Evolutionary conservation across 2,113 vertebrate species (phyloP).

Genomic region (Micronycteris hirsuta): DNA sequence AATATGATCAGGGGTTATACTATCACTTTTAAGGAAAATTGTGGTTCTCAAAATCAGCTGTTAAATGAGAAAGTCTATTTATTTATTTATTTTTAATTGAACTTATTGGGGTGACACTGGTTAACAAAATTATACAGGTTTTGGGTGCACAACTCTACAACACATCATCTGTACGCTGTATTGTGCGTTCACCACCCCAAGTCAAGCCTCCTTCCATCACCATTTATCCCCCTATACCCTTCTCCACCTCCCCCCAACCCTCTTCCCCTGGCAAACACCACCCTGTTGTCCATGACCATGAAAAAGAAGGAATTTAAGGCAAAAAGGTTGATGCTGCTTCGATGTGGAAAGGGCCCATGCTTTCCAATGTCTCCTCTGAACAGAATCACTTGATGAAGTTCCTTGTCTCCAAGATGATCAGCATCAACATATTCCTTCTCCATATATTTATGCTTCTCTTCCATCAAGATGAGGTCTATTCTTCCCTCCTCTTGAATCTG

Average conservation of each 20-base stretch:
- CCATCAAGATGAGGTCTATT: neutral
- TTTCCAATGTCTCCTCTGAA: neutral
- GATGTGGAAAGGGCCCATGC: neutral
- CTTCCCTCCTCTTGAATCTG: neutral
- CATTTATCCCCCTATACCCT: too few relatives aligned
- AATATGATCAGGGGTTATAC: neutral
- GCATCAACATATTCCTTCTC: neutral
- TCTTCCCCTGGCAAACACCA: too few relatives aligned
- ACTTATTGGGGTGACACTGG: too few relatives aligned
- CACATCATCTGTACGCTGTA: too few relatives aligned
- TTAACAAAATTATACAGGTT: too few relatives aligned
- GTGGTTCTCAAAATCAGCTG: neutral
- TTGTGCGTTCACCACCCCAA: too few relatives aligned
- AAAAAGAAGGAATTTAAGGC: neutral
- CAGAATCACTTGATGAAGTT: neutral
- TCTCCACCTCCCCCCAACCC: too few relatives aligned
- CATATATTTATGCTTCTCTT: neutral
- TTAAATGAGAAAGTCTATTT: neutral
- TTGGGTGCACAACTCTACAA: too few relatives aligned
- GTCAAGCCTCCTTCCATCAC: too few relatives aligned
- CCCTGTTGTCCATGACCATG: too few relatives aligned
- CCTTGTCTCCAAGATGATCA: neutral
- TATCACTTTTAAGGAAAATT: neutral
- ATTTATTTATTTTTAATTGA: too few relatives aligned
- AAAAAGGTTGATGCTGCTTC: neutral